Conservation (phyloP, 2,113 vertebrate species). For the Calyptommatus sinebrachiatus region DNA sequence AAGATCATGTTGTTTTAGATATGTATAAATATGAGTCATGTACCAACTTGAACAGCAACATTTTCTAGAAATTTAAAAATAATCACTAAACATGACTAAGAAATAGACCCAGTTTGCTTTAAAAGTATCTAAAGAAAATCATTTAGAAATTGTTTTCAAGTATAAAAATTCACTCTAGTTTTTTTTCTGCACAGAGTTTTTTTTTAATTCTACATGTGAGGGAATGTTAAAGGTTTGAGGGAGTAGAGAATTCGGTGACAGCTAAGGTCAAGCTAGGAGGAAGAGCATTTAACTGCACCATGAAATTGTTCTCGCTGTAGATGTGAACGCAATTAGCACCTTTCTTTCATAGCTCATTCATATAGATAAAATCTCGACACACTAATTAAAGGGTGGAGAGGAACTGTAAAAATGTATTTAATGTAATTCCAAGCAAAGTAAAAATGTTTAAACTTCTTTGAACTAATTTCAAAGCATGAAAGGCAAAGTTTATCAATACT, state of each 20-base stretch:
- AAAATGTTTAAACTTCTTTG: slow-evolving; percentile 3
- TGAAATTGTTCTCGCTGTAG: neutral
- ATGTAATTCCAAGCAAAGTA: neutral
- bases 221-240: neutral
- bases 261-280: neutral
- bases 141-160: neutral
- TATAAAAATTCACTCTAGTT: too few species aligned
- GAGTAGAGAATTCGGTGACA: neutral
- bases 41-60: neutral
- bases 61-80: neutral
- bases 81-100: neutral
- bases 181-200: neutral
- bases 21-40: neutral
- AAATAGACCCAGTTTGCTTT: too few species aligned
- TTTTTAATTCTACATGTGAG: neutral
- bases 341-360: slow-evolving; percentile 10
- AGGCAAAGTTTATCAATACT: slow-evolving; percentile 13
- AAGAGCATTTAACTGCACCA: slow-evolving; percentile 2
- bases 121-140: neutral
- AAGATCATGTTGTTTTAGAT: neutral
- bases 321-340: neutral
- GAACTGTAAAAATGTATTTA: neutral
- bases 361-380: neutral
- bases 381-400: neutral
- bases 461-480: slow-evolving; percentile 5